Evolutionary conservation across 2,113 vertebrate genomes (phyloP).

Genomic region (Serinus canaria): DNA sequence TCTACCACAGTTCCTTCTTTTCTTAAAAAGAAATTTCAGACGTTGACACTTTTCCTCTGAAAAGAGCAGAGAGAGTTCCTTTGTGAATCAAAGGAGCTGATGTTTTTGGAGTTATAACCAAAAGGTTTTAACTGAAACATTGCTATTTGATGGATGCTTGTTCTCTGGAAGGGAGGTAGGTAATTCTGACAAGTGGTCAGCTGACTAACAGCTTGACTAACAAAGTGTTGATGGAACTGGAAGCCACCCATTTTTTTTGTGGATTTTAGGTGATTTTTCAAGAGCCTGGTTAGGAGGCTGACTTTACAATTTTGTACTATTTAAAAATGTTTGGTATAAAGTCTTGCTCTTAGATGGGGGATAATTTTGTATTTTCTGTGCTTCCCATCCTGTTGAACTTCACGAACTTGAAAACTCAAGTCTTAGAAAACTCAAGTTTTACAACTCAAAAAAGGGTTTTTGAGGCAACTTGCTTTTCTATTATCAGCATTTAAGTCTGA

Average conservation of each 20-base stretch:
- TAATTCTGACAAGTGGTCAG: not conserved
- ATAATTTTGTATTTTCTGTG: not conserved
- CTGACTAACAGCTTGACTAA: not conserved
- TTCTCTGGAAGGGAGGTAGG: not conserved
- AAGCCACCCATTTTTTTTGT: not conserved
- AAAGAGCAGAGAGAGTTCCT: not conserved
- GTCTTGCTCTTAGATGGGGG: not conserved
- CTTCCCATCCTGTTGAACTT: not conserved
- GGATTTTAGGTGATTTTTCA: not conserved
- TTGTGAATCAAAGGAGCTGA: not conserved
- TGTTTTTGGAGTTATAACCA: not conserved
- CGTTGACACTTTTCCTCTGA: not conserved
- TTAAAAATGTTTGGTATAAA: not conserved
- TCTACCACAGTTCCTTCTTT: rapidly evolving
- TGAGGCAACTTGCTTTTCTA: not conserved
- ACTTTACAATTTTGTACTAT: not conserved
- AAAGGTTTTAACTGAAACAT: not conserved
- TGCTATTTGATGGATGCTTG: not conserved
- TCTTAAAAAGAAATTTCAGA: not conserved
- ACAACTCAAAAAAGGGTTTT: not conserved
- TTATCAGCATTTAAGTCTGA: not conserved
- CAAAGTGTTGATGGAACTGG: not conserved
- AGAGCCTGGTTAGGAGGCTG: not conserved
- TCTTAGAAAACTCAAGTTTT: not conserved
- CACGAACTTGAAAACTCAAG: not conserved